These are phyloP conservation scores for Budorcas taxicolor DNA, from an alignment of 2,113 vertebrate species.

Conservation along the genomic window DNA sequence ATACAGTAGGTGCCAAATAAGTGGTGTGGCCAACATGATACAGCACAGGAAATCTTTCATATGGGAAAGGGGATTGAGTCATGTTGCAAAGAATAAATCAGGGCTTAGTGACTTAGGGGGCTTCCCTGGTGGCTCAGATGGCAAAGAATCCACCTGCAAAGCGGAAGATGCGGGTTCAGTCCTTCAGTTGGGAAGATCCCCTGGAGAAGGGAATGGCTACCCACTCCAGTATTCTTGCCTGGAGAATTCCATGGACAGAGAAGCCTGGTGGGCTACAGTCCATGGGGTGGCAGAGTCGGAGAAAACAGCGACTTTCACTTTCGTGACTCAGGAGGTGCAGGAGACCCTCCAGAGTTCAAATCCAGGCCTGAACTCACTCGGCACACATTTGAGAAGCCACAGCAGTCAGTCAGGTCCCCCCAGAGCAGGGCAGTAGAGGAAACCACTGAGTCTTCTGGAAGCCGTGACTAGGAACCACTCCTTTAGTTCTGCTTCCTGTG, in stretches of 20 bases:
- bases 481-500: not conserved
- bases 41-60: not conserved
- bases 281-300: not conserved
- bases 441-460: not conserved
- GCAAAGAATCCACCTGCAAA: not conserved
- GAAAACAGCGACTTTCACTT: not conserved
- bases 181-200: not conserved
- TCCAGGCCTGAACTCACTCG: not conserved
- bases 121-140: not conserved
- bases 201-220: not conserved
- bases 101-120: not conserved
- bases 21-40: not conserved
- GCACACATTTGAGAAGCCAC: not conserved
- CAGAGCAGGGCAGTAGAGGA: not conserved
- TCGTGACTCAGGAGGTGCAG: not conserved
- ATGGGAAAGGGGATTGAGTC: not conserved
- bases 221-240: not conserved
- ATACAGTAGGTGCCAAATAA: not conserved
- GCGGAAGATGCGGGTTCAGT: accelerated
- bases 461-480: not conserved
- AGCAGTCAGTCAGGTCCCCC: not conserved
- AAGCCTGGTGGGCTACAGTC: not conserved
- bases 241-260: not conserved
- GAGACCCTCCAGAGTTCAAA: not conserved
- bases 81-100: not conserved